phyloP scores from a whole-genome alignment of 2,113 vertebrate genomes.

The Cyprinodon tularosa region DNA sequence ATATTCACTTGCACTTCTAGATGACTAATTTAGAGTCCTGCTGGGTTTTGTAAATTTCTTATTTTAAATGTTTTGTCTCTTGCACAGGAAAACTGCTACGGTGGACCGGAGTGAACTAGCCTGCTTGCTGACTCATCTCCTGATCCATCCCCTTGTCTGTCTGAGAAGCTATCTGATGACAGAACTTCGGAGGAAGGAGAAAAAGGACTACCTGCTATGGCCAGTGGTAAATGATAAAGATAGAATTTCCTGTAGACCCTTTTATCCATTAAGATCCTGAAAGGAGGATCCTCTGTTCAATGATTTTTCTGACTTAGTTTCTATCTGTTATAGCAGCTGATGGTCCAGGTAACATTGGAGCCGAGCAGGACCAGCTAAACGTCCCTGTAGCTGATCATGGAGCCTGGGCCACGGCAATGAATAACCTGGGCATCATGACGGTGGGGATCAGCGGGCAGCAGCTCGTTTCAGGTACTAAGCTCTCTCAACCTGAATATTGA shows the following conservation, averaged over 20 bases:
- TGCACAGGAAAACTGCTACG: constrained; percentile 59
- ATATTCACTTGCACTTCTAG: background rate
- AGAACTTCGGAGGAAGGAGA: constrained; percentile 56
- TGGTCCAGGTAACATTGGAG: constrained; percentile 85
- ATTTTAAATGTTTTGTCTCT: background rate
- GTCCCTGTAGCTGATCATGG: constrained; percentile 88
- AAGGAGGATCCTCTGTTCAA: background rate
- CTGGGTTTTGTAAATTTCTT: background rate
- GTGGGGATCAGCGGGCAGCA: constrained; percentile 90
- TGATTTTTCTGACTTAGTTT: background rate
- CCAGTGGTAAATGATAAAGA: constrained; percentile 83
- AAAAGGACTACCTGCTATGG: constrained; percentile 82
- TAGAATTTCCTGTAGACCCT: background rate
- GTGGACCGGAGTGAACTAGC: constrained; percentile 43
- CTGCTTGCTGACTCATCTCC: constrained; percentile 27
- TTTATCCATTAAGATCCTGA: background rate
- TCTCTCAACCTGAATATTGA: background rate
- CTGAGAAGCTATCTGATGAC: constrained; percentile 62
- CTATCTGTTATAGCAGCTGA: constrained; percentile 81
- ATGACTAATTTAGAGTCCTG: constrained; percentile 2
- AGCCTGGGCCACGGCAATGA: constrained; percentile 95
- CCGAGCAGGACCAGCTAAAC: constrained; percentile 87
- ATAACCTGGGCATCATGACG: constrained; percentile 92
- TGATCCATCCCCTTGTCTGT: constrained; percentile 57
- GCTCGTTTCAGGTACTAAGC: constrained; percentile 88